Evolutionary conservation across 2,888 invertebrate species (phyloP).

Genomic region (Onthophagus sagittarius): DNA sequence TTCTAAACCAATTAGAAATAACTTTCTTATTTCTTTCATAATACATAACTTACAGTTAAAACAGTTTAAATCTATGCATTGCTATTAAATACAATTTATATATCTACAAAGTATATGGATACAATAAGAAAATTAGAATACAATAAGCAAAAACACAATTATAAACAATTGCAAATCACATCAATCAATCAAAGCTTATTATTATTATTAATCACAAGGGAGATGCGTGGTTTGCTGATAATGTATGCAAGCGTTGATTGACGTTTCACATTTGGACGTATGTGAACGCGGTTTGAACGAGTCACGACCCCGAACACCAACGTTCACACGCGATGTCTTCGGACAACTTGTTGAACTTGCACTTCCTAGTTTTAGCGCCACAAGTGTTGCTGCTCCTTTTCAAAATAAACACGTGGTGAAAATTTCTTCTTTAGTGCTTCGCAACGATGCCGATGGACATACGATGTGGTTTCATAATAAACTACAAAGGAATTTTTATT

Average conservation of each 20-base stretch:
- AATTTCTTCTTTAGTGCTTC: slow-evolving; percentile 2
- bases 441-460: not conserved
- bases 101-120: too few species aligned
- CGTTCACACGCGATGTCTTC: slow-evolving; percentile 6
- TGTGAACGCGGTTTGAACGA: not conserved
- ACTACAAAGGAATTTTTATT: slow-evolving; percentile 4
- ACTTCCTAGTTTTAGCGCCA: slow-evolving; percentile 2
- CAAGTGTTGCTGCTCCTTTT: not conserved
- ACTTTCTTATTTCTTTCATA: too few species aligned
- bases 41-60: too few species aligned
- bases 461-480: slow-evolving; percentile 1
- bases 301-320: not conserved
- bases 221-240: not conserved
- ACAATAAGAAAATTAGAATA: not conserved
- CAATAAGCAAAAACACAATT: not conserved
- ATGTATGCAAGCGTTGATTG: slow-evolving; percentile 3
- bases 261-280: slow-evolving; percentile 6
- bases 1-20: too few species aligned
- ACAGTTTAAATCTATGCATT: too few species aligned
- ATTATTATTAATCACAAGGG: not conserved
- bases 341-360: not conserved
- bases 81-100: too few species aligned
- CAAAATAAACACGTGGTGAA: slow-evolving; percentile 1
- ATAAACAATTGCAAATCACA: not conserved
- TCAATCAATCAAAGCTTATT: not conserved